Conservation (phyloP, 2,797 vertebrate species). For the Parambassis ranga region DNA sequence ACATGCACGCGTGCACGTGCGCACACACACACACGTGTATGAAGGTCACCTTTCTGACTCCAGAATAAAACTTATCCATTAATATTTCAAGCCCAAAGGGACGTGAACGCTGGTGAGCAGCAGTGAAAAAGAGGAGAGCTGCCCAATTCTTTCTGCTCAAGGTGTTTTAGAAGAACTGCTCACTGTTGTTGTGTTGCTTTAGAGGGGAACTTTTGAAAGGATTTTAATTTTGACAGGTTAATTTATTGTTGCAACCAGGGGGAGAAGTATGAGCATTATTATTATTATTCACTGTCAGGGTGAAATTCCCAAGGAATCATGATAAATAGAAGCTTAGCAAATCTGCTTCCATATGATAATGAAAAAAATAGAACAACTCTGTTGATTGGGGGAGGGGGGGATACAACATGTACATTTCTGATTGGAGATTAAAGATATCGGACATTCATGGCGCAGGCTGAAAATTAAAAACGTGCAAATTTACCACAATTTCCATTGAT, state of each 20-base stretch:
- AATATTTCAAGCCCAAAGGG: constrained; percentile 66
- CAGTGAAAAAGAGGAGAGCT: constrained; percentile 15
- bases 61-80: constrained; percentile 64
- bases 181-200: constrained; percentile 14
- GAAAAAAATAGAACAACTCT: too few species aligned
- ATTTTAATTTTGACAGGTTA: constrained; percentile 8
- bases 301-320: not conserved
- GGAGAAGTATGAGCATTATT: constrained; percentile 1
- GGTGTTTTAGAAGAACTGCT: constrained; percentile 2
- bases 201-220: not conserved
- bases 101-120: constrained; percentile 34
- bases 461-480: too few species aligned
- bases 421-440: too few species aligned
- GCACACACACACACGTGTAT: constrained; percentile 18
- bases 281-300: not conserved
- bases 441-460: too few species aligned
- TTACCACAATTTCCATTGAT: too few species aligned
- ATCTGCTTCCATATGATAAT: too few species aligned
- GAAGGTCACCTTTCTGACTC: constrained; percentile 68
- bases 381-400: too few species aligned
- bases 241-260: not conserved
- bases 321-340: not conserved
- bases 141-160: constrained; percentile 9
- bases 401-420: too few species aligned
- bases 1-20: too few species aligned